Percentiles rank a stretch among this genome's conserved stretches.
phyloP scores from a whole-genome alignment of 2,797 vertebrate species.

The Catamblyrhynchus diadema region DNA sequence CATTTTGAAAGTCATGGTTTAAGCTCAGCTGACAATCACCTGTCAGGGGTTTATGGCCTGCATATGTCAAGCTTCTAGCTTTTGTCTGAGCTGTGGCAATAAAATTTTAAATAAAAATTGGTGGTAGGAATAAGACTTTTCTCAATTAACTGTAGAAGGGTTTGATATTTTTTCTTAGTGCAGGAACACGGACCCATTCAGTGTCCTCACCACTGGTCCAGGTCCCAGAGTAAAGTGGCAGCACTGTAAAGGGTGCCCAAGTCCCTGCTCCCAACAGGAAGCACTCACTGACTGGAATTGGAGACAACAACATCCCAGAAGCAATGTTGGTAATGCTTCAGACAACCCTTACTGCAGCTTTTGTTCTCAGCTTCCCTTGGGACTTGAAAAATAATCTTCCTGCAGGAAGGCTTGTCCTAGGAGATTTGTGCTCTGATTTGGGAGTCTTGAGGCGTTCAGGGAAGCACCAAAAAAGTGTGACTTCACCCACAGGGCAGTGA shows the following conservation, averaged over 20 bases:
- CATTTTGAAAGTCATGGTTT: background rate
- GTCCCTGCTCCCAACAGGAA: background rate
- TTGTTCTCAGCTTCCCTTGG: background rate
- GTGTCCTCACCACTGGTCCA: rapidly evolving
- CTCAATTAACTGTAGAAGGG: background rate
- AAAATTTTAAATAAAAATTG: background rate
- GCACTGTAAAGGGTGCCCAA: rapidly evolving
- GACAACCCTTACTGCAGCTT: background rate
- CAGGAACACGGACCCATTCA: background rate
- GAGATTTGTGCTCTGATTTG: background rate
- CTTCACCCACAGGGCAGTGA: background rate
- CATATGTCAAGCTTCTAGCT: background rate
- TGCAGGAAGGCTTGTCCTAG: background rate
- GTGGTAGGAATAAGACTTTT: background rate
- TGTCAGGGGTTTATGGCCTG: background rate
- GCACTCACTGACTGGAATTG: background rate
- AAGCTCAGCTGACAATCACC: background rate
- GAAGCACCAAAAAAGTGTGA: background rate
- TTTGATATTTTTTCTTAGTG: background rate
- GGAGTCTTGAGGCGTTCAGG: background rate
- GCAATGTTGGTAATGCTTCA: background rate
- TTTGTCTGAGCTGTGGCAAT: background rate
- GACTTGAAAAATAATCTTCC: background rate
- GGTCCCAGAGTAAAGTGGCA: background rate
- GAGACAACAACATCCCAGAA: background rate